Base-by-base conservation (phyloP, 2,113 vertebrate genomes). In the Eudyptes chrysolophus region DNA sequence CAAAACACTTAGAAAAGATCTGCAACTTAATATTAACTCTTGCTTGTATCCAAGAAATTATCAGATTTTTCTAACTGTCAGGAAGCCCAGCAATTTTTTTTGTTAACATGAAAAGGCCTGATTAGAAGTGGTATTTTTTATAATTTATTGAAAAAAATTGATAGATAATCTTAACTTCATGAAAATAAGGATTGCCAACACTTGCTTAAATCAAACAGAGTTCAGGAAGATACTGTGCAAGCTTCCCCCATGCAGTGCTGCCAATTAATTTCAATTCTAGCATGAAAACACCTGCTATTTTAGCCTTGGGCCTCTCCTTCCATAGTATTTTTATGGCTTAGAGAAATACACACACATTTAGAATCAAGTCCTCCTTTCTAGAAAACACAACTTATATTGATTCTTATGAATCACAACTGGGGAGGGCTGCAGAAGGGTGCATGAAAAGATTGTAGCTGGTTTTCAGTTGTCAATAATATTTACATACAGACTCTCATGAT, bases 251-350 rank as follows among this genome's bases (percentile, higher is more conserved):
- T 72, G 82, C 64, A 77, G 48, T 71, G 62, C 77, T 5, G 2
- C 58, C 82, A 72, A 49, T 16, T 76, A 77, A 71, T 84, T 92
- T 92, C 46, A 75, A 20, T 68, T 84, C 62, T 68, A 60, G 75
- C 76, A 80, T 81, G 81, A 79, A 87, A 88, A 79, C 72, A 89
- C 62, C 62, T 92, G 85, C 82, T 77, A 75, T 93, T 90, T 91
- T 78, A 94, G 78, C 85, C 82, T 66, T 84, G 32, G 62, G 64
- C 78, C 65, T 87, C 42, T 86, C 30, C 34, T 92, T 83, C 52
- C 15, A 22, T 61, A 83, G 61, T 46, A n/a, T 57, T 84, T 94
- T 79, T 76, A 57, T 62, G 71, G 60, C 74, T 81, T 62, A 71
- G 27, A n/a, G 20, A 84, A 72, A 60, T 42, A 71, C 13, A 69